Conservation (phyloP, 2,113 vertebrate genomes). For the Drymodes brunneopygia region DNA sequence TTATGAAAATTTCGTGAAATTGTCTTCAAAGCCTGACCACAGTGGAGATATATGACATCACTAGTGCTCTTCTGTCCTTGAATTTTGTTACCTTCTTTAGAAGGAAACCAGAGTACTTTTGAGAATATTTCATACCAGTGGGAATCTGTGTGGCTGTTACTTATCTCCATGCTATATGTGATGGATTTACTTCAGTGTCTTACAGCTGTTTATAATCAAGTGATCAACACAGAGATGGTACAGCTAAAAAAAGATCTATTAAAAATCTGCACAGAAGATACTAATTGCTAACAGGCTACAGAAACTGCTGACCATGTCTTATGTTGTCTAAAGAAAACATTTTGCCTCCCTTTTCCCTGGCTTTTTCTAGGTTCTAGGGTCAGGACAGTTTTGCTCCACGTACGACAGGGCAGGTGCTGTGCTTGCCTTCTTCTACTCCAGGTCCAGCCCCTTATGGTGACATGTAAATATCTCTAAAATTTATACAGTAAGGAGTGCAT, state of each 20-base stretch:
- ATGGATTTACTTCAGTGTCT: neutral
- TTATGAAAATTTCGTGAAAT: neutral
- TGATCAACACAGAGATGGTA: neutral
- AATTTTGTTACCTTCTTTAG: neutral
- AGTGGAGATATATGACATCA: neutral
- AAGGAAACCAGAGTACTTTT: neutral
- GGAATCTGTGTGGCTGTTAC: neutral
- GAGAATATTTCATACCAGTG: neutral
- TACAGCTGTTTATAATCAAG: neutral
- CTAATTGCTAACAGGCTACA: neutral
- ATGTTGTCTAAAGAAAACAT: neutral
- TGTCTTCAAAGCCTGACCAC: neutral
- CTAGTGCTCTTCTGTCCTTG: neutral
- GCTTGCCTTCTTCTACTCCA: accelerated
- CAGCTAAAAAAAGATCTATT: neutral
- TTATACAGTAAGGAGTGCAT: neutral
- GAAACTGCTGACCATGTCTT: neutral
- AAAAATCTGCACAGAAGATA: neutral
- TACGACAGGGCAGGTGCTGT: too few species aligned
- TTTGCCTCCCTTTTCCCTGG: neutral
- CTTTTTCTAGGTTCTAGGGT: neutral
- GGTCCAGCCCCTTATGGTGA: neutral
- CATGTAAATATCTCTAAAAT: neutral
- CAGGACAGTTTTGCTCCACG: neutral
- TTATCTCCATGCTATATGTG: neutral